These are phyloP conservation scores for Nasonia oneida DNA, from an alignment of 2,888 invertebrate species.

Conservation along the genomic window DNA sequence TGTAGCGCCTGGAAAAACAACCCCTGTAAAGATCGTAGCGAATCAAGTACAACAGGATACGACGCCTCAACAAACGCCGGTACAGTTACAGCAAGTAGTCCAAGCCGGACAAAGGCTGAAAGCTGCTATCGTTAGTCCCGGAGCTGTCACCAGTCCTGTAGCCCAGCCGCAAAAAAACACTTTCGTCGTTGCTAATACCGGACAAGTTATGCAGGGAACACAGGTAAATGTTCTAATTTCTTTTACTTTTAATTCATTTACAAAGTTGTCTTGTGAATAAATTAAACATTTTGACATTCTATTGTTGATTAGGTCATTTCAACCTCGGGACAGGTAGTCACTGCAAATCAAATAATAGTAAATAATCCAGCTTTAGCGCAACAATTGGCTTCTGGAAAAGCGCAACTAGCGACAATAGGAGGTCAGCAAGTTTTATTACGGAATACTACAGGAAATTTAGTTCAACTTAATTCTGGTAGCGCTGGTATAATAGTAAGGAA, in stretches of 20 bases:
- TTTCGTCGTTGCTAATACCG: conserved; percentile 75
- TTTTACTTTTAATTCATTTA: too few species aligned
- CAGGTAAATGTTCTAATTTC: conserved; percentile 62
- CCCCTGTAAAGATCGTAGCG: conserved; percentile 74
- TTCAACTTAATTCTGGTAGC: conserved; percentile 78
- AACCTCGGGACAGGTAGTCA: conserved; percentile 74
- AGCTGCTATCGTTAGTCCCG: conserved; percentile 66
- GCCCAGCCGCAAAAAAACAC: conserved; percentile 72
- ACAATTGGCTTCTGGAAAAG: conserved; percentile 90
- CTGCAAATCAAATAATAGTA: conserved; percentile 86
- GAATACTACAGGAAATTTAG: conserved; percentile 85
- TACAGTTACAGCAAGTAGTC: conserved; percentile 67
- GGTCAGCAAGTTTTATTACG: conserved; percentile 92
- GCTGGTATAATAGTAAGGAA: conserved; percentile 75
- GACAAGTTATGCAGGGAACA: conserved; percentile 73
- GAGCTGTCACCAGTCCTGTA: conserved; percentile 65
- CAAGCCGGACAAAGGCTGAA: conserved; percentile 70
- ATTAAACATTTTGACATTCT: conserved; percentile 41
- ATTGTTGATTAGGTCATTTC: conserved; percentile 77
- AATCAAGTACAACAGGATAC: conserved; percentile 65
- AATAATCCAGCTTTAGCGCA: conserved; percentile 88
- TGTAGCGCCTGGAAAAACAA: conserved; percentile 65
- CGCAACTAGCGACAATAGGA: conserved; percentile 90
- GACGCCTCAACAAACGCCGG: conserved; percentile 69
- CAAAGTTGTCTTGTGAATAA: too few species aligned